Evolutionary conservation across 2,113 vertebrate species (phyloP), one percentile per base, ranked within the genome.

Genomic region (Sardina pilchardus): DNA sequence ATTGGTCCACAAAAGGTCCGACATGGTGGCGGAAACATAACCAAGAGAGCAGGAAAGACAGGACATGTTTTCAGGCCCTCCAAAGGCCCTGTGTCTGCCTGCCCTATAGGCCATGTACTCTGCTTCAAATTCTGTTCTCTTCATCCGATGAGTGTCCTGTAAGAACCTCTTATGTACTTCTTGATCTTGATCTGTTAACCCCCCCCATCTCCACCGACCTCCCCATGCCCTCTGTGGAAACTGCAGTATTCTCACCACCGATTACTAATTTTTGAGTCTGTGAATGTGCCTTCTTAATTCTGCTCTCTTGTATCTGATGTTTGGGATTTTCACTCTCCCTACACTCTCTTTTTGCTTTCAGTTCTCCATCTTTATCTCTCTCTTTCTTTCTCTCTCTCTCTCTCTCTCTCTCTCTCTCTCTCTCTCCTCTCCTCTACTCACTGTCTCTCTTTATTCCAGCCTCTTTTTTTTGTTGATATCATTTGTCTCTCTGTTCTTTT

Each of bases 221-320:
- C 26, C 67, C 30, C 12, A 26, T 34, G 30, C 21, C 14, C 67
- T 34, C 30, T 91, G 90, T 89, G 91, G 90, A 87, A 90, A 91
- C 89, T 89, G 90, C 86, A 88, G 86, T 92, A 88, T 96, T 94
- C 96, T 93, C 88, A 90, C 89, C 90, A 89, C 89, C 87, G 92
- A 50, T 86, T 94, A 93, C 94, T 96, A 94, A 95, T 96, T 96
- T 88, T 95, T n/a, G 36, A 96, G 95, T 96, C 96, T 97, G 96
- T 98, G 96, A 96, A 95, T 96, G 97, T 99, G 97, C 97, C 97
- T 97, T 98, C 95, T 97, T 90, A 85, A 91, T 95, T 94, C 96
- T 97, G 95, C 95, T 96, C 95, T 96, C 91, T 56, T 94, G 94
- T 92, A 90, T 93, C 93, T 94, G 88, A 92, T 88, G 92, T 93